These are phyloP conservation scores for Tipula helvola DNA, from an alignment of 2,888 invertebrate genomes.

Conservation along the genomic window DNA sequence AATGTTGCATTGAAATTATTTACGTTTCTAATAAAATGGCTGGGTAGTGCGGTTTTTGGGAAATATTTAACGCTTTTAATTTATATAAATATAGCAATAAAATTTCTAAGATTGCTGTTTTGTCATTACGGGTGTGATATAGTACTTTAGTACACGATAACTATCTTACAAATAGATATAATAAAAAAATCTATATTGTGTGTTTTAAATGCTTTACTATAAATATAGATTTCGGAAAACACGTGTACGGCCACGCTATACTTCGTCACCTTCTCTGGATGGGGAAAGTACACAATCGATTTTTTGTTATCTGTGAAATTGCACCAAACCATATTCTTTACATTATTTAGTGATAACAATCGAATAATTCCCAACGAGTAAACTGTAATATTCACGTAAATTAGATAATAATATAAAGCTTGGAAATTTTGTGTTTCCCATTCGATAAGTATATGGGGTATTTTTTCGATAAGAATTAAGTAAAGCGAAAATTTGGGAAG, in stretches of 20 bases:
- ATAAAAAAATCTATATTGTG: too few species aligned
- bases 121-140: too few species aligned
- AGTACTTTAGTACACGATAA: too few species aligned
- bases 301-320: not conserved
- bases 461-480: not conserved
- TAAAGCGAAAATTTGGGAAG: not conserved
- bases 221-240: not conserved
- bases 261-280: not conserved
- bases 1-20: not conserved
- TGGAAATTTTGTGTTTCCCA: not conserved
- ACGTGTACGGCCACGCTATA: not conserved
- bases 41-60: not conserved
- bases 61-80: not conserved
- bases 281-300: not conserved
- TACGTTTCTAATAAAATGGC: not conserved
- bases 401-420: not conserved
- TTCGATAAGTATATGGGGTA: not conserved
- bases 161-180: too few species aligned
- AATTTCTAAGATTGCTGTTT: too few species aligned
- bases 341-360: not conserved
- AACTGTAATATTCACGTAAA: not conserved
- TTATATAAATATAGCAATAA: not conserved
- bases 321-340: too few species aligned
- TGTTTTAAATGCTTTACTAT: too few species aligned
- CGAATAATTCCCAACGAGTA: not conserved